These are phyloP conservation scores for Orchestes rusci DNA, from an alignment of 2,888 invertebrate genomes.

Conservation along the genomic window DNA sequence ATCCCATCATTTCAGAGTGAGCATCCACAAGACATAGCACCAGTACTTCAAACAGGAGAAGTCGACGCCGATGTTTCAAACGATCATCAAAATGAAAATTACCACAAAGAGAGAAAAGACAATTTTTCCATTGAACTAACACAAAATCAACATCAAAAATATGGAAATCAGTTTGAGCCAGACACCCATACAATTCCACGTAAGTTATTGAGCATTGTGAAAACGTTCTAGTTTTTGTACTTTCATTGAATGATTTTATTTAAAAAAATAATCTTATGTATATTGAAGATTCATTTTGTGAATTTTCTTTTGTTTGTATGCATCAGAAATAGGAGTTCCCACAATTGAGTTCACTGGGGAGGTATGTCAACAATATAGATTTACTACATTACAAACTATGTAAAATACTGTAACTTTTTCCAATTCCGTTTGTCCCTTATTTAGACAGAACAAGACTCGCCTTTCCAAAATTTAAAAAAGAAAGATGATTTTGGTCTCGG, in stretches of 20 bases:
- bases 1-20: too few species aligned
- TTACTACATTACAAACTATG: too few species aligned
- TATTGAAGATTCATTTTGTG: too few species aligned
- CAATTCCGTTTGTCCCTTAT: not conserved
- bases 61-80: too few species aligned
- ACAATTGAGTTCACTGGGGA: slow-evolving; percentile 40
- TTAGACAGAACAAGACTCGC: too few species aligned
- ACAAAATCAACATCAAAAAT: slow-evolving; percentile 64
- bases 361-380: too few species aligned
- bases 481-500: slow-evolving; percentile 61
- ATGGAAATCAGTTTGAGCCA: slow-evolving; percentile 60
- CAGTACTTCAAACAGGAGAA: slow-evolving; percentile 58
- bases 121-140: slow-evolving; percentile 65
- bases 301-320: too few species aligned
- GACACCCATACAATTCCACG: slow-evolving; percentile 28
- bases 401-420: too few species aligned
- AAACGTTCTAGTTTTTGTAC: not conserved
- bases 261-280: not conserved
- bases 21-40: slow-evolving; percentile 18
- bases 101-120: slow-evolving; percentile 2
- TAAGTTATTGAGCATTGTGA: slow-evolving; percentile 23
- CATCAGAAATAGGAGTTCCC: slow-evolving; percentile 37
- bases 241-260: not conserved
- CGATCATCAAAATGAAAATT: too few species aligned
- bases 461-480: slow-evolving; percentile 5